Percentiles rank a stretch among this genome's conserved stretches.
Evolutionary conservation across 2,797 vertebrate genomes (phyloP).

Genomic region (Chlorospingus flavigularis): DNA sequence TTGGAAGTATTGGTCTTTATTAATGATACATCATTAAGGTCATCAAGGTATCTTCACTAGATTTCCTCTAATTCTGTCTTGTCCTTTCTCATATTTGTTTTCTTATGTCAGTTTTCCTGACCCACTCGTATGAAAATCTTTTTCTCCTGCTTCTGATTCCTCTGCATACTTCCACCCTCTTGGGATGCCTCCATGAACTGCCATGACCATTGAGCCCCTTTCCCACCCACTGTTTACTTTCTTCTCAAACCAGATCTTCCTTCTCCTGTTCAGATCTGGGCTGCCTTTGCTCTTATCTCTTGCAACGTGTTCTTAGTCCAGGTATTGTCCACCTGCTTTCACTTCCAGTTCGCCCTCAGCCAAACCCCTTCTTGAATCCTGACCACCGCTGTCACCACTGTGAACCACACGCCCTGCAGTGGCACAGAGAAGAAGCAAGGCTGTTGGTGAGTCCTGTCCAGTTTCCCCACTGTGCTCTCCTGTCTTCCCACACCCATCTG

Average conservation of each 20-base stretch:
- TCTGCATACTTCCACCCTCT: not conserved
- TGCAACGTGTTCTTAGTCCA: not conserved
- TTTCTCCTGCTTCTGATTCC: not conserved
- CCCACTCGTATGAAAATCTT: not conserved
- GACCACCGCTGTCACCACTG: not conserved
- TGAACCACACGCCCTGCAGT: fast-evolving
- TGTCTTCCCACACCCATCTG: not conserved
- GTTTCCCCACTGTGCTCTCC: not conserved
- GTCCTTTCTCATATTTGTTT: not conserved
- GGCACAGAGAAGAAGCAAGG: fast-evolving
- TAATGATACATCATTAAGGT: not conserved
- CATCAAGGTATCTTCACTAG: not conserved
- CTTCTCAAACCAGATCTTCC: not conserved
- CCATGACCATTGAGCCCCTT: not conserved
- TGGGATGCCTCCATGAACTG: not conserved
- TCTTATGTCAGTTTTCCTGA: not conserved
- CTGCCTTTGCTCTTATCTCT: not conserved
- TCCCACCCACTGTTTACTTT: not conserved
- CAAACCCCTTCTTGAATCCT: not conserved
- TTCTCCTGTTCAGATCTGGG: not conserved
- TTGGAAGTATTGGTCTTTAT: not conserved
- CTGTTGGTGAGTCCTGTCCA: not conserved
- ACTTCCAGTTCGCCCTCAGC: not conserved
- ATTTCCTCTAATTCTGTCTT: not conserved
- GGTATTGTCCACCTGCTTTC: not conserved